Conservation (phyloP, 2,797 vertebrate species). For the Simalia tracyae region DNA sequence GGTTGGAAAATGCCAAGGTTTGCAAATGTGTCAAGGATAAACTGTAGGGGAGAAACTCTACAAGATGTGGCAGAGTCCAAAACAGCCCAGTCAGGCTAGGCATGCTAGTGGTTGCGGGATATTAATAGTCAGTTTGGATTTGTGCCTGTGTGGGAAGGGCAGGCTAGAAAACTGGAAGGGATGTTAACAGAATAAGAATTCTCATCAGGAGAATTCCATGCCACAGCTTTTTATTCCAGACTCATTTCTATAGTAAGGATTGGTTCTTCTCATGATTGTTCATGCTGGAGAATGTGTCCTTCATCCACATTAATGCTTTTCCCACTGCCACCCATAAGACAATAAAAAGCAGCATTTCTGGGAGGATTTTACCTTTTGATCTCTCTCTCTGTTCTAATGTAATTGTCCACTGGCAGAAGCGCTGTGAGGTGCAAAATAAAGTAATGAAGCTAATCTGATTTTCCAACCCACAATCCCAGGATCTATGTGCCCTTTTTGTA, state of each 20-base stretch:
- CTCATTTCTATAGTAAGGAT: background rate
- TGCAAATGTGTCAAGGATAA: background rate
- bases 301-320: slow-evolving; percentile 22
- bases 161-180: background rate
- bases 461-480: slow-evolving; percentile 85
- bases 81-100: too few species aligned
- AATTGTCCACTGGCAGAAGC: slow-evolving; percentile 94
- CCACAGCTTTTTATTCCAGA: background rate
- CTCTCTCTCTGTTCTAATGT: slow-evolving; percentile 92
- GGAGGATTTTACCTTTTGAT: slow-evolving; percentile 87
- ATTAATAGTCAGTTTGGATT: background rate
- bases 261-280: slow-evolving; percentile 21
- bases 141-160: background rate
- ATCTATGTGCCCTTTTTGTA: slow-evolving; percentile 97
- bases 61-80: background rate
- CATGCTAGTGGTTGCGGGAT: background rate
- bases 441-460: slow-evolving; percentile 96
- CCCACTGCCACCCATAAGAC: slow-evolving; percentile 47
- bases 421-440: slow-evolving; percentile 94
- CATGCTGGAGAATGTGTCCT: slow-evolving; percentile 27
- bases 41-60: background rate
- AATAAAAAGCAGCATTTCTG: slow-evolving; percentile 69
- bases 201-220: background rate
- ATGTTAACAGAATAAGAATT: background rate
- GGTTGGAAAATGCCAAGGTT: background rate